phyloP scores from a whole-genome alignment of 2,888 invertebrate genomes.

The Meiosimyza decipiens region DNA sequence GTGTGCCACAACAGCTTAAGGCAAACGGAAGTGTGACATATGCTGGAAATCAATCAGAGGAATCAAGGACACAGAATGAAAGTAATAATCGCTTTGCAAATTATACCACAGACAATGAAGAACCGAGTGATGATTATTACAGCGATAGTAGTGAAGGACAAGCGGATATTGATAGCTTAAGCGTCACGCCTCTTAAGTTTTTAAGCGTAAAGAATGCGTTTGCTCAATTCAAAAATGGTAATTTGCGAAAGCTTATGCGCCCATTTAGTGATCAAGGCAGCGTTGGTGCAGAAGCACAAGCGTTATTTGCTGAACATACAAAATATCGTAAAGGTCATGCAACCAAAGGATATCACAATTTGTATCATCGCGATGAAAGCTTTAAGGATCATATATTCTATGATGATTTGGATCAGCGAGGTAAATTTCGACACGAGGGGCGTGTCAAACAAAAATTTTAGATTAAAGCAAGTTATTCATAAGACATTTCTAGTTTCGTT shows the following conservation, averaged over 20 bases:
- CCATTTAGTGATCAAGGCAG: not conserved
- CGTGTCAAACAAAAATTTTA: slow-evolving; percentile 57
- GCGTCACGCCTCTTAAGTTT: slow-evolving; percentile 40
- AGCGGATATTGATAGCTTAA: not conserved
- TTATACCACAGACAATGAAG: not conserved
- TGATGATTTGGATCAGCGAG: slow-evolving; percentile 84
- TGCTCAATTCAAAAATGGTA: slow-evolving; percentile 23
- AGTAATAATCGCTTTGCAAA: not conserved
- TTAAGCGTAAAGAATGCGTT: slow-evolving; percentile 38
- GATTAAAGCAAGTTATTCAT: not conserved
- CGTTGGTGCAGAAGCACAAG: slow-evolving; percentile 36
- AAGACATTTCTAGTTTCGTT: not conserved
- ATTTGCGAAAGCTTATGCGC: not conserved
- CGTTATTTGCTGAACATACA: slow-evolving; percentile 77
- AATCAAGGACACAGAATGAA: not conserved
- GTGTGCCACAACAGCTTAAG: not conserved
- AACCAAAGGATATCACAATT: slow-evolving; percentile 84
- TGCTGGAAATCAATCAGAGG: too few species aligned
- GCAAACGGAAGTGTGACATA: too few species aligned
- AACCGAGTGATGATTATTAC: not conserved
- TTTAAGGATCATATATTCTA: slow-evolving; percentile 90
- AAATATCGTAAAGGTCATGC: slow-evolving; percentile 84
- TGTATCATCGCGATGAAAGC: slow-evolving; percentile 87
- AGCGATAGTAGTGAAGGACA: not conserved
- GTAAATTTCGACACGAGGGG: slow-evolving; percentile 80